phyloP scores from a whole-genome alignment of 2,113 vertebrate species.

The Marmota flaviventris region DNA sequence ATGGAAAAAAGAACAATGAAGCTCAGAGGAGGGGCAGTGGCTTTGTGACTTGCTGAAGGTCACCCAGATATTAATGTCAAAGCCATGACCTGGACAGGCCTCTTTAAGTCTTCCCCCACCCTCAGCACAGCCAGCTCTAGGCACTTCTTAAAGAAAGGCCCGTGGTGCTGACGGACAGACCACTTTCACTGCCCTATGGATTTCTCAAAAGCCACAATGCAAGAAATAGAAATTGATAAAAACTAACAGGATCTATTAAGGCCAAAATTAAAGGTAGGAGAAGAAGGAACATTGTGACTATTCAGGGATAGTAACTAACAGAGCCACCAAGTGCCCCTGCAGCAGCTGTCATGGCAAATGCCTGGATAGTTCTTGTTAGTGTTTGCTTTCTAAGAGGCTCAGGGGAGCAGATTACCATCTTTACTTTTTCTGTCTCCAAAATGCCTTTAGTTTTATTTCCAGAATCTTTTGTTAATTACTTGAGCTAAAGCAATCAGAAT shows the following conservation, averaged over 20 bases:
- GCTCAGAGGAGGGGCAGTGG: neutral
- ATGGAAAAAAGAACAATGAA: neutral
- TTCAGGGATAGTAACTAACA: neutral
- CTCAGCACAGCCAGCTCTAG: neutral
- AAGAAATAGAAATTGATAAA: neutral
- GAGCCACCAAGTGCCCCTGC: neutral
- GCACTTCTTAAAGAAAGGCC: neutral
- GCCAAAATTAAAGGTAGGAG: neutral
- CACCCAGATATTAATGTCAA: neutral
- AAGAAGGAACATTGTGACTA: neutral
- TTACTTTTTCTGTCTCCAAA: neutral
- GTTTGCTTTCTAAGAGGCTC: neutral
- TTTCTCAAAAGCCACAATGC: neutral
- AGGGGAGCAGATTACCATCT: too few relatives aligned
- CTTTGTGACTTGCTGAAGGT: neutral
- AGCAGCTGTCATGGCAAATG: neutral
- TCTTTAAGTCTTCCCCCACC: neutral
- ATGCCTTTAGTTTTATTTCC: neutral
- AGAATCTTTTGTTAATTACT: neutral
- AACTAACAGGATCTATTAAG: neutral
- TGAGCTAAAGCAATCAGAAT: neutral
- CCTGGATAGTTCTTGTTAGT: neutral
- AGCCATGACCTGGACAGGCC: neutral
- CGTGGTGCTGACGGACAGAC: neutral
- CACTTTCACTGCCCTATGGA: neutral